Percentiles rank a stretch among this genome's conserved stretches.
Conservation (phyloP, 1,140 invertebrate genomes). For the Belonocnema kinseyi region DNA sequence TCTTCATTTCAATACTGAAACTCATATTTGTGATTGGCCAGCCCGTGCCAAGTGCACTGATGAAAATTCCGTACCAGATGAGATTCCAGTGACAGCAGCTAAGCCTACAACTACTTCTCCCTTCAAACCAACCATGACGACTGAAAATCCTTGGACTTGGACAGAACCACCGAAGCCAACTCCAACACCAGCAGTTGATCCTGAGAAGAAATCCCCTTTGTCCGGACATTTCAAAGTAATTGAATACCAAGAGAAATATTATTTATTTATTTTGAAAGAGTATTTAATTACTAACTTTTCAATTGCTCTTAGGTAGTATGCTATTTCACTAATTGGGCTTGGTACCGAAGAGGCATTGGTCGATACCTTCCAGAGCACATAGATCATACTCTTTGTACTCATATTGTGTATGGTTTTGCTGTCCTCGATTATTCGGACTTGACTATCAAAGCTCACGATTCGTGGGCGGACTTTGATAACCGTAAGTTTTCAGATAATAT, state of each 20-base stretch:
- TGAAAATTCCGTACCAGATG: neutral
- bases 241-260: neutral
- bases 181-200: conserved; percentile 64
- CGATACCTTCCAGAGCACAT: conserved; percentile 91
- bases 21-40: conserved; percentile 88
- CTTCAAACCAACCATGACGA: conserved; percentile 32
- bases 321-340: conserved; percentile 96
- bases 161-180: conserved; percentile 56
- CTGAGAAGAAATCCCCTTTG: conserved; percentile 66
- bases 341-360: conserved; percentile 89
- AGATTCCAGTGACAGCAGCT: neutral
- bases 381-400: conserved; percentile 90
- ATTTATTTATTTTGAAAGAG: neutral
- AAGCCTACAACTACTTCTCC: neutral
- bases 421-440: conserved; percentile 87
- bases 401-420: conserved; percentile 94
- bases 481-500: conserved; percentile 75
- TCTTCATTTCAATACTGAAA: conserved; percentile 86
- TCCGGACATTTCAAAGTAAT: conserved; percentile 69
- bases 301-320: conserved; percentile 83
- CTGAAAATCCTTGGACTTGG: conserved; percentile 56
- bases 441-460: conserved; percentile 88
- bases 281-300: too few species aligned
- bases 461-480: conserved; percentile 93
- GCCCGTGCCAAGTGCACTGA: conserved; percentile 80